Evolutionary conservation across 2,797 vertebrate species (phyloP), one percentile per base, ranked within the genome.

Genomic region (Oreonectes daqikongensis): DNA sequence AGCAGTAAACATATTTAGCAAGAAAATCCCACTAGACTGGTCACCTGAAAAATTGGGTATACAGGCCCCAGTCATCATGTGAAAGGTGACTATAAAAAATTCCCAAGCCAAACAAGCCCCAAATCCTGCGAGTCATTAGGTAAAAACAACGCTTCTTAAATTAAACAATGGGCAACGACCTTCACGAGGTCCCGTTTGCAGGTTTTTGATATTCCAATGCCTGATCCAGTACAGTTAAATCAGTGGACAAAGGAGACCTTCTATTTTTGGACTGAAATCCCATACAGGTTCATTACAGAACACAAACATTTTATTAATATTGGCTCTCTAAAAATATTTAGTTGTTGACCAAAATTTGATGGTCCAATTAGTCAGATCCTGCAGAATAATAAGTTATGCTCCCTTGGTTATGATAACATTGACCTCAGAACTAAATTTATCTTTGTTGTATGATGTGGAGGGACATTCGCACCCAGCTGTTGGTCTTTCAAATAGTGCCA

Each of bases 401-500:
- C 74, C 66, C 66, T 9, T 78, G 71, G 69, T 68, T 69, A 78
- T 65, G 65, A 75, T 28, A 77, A 82, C 76, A 71, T 12, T 52
- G 75, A 78, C 57, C 67, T 75, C 55, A 44, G 75, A 72, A 75
- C 55, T 78, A 80, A 79, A 82, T 77, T 30, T 69, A 80, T 79
- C 79, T 83, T 80, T 78, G 75, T 80, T 40, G 64, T n/a, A n/a
- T 48, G 60, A 79, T 71, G 70, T 74, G 76, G 63, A 44, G 12
- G 4, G 42, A 78, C 28, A 67, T 61, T 65, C 55, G 57, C 30
- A 38, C 65, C 46, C 78, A 81, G 80, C 85, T 83, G 80, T 76
- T 80, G 75, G 81, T 70, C 78, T 84, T 81, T 85, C 65, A 82
- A 69, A 42, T 59, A 72, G 68, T 46, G 79, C 80, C 79, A 83